Conservation (phyloP, 2,888 invertebrate genomes). For the Rhingia rostrata region DNA sequence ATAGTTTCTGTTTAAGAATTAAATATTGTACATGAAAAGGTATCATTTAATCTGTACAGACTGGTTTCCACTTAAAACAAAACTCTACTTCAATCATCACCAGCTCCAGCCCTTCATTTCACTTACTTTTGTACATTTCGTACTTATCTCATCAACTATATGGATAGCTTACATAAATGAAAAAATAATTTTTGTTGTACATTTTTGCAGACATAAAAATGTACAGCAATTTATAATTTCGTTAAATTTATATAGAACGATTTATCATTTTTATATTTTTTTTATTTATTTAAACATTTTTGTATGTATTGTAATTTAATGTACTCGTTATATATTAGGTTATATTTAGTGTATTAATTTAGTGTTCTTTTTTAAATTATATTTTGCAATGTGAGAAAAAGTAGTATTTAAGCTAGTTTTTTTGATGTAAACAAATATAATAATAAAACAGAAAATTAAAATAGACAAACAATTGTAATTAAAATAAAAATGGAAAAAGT, state of each 20-base stretch:
- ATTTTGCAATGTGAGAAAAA: slow-evolving; percentile 61
- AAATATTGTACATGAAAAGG: too few relatives aligned
- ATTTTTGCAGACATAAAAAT: slow-evolving; percentile 9
- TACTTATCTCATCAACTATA: background rate
- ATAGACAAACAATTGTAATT: slow-evolving; percentile 44
- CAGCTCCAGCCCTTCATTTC: background rate
- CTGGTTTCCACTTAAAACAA: too few relatives aligned
- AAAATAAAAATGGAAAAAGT: slow-evolving; percentile 49
- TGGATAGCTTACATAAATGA: background rate
- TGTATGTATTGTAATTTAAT: slow-evolving; percentile 66
- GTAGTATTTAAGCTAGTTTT: slow-evolving; percentile 47
- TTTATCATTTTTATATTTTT: slow-evolving; percentile 16
- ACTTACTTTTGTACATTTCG: slow-evolving; percentile 17
- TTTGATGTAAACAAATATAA: slow-evolving; percentile 50
- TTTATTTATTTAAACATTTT: slow-evolving; percentile 54
- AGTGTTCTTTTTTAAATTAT: slow-evolving; percentile 38
- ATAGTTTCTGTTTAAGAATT: too few relatives aligned
- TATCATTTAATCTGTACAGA: too few relatives aligned
- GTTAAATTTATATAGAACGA: slow-evolving; percentile 33
- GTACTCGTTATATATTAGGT: slow-evolving; percentile 48
- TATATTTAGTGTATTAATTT: slow-evolving; percentile 54
- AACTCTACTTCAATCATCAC: too few relatives aligned
- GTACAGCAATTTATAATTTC: background rate
- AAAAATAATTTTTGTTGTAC: slow-evolving; percentile 50
- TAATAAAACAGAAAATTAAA: background rate